These are phyloP conservation scores for Noctilio leporinus DNA, from an alignment of 2,113 vertebrate genomes.

Conservation along the genomic window DNA sequence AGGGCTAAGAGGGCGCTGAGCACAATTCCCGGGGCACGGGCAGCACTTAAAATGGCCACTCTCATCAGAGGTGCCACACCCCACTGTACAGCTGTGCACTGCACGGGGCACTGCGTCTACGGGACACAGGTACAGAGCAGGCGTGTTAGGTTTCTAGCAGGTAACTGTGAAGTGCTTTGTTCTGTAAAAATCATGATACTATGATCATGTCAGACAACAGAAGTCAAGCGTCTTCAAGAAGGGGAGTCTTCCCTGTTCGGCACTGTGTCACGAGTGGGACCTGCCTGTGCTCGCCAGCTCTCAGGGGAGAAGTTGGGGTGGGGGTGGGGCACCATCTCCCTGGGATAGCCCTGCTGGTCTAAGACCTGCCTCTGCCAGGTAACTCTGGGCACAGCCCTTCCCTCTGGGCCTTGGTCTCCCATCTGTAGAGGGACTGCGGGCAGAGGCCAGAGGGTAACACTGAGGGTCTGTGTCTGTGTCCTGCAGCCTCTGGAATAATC, in stretches of 20 bases:
- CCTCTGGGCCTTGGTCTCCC: background rate
- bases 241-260: background rate
- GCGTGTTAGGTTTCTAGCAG: background rate
- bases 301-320: background rate
- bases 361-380: background rate
- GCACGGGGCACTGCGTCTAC: background rate
- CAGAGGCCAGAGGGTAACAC: background rate
- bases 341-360: background rate
- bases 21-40: background rate
- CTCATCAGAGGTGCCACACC: background rate
- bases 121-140: fast-evolving
- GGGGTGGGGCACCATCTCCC: background rate
- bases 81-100: background rate
- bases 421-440: background rate
- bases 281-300: background rate
- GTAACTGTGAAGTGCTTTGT: background rate
- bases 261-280: background rate
- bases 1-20: background rate
- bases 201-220: background rate
- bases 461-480: slow-evolving; percentile 38
- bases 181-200: background rate
- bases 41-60: background rate
- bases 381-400: background rate
- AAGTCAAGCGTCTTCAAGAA: background rate
- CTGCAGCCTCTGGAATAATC: slow-evolving; percentile 89